Percentiles rank a stretch among this genome's conserved stretches.
Conservation (phyloP, 2,888 invertebrate species). For the Latrodectus elegans region DNA sequence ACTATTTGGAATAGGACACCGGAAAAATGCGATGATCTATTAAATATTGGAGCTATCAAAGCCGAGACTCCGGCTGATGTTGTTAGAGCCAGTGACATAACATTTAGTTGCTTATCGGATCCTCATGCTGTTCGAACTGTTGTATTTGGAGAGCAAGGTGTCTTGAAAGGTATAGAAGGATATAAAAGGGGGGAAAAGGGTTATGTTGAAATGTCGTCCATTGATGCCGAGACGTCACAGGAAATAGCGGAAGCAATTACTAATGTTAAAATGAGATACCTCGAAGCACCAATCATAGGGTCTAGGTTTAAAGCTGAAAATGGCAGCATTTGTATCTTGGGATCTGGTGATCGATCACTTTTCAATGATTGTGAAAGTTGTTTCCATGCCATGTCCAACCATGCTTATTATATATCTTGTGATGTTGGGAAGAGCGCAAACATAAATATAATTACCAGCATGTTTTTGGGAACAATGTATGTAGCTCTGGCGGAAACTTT, state of each 20-base stretch:
- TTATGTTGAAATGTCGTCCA: constrained; percentile 97
- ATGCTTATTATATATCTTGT: constrained; percentile 89
- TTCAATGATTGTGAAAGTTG: constrained; percentile 96
- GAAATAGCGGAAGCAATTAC: constrained; percentile 85
- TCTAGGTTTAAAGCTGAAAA: constrained; percentile 88
- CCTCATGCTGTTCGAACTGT: constrained; percentile 96
- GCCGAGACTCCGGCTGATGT: constrained; percentile 94
- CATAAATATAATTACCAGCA: constrained; percentile 93
- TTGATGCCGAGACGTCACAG: constrained; percentile 93
- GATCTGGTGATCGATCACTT: constrained; percentile 90
- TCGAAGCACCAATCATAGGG: constrained; percentile 94
- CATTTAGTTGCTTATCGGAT: constrained; percentile 95
- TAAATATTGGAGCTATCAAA: constrained; percentile 78
- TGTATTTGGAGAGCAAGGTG: constrained; percentile 96
- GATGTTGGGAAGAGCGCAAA: constrained; percentile 91
- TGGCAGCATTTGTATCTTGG: constrained; percentile 90
- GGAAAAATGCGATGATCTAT: constrained; percentile 89
- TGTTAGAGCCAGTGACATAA: constrained; percentile 91
- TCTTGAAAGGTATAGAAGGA: constrained; percentile 83
- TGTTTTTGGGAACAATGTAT: constrained; percentile 90
- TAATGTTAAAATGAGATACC: constrained; percentile 89
- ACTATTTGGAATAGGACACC: constrained; percentile 94
- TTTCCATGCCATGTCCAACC: constrained; percentile 95
- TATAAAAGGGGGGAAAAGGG: constrained; percentile 81
- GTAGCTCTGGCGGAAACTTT: constrained; percentile 94